Percentiles rank a stretch among this genome's conserved stretches.
Evolutionary conservation across 2,888 invertebrate species (phyloP).

Genomic region (Ichneumon xanthorius): DNA sequence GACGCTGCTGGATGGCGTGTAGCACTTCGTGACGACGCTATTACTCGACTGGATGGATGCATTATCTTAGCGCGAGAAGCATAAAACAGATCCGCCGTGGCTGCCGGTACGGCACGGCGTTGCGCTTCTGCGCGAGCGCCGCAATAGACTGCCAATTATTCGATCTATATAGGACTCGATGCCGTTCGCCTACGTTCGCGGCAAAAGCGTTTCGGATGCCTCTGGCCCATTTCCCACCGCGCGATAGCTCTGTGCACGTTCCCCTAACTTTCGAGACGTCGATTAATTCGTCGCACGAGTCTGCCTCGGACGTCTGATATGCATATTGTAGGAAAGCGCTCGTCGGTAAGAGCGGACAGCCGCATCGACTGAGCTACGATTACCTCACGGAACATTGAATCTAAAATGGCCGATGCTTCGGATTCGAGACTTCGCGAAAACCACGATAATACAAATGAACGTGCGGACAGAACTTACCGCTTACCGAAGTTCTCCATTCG

Average conservation of each 20-base stretch:
- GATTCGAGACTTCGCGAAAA: not conserved
- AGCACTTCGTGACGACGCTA: slow-evolving; percentile 73
- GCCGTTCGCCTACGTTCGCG: slow-evolving; percentile 11
- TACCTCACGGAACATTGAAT: not conserved
- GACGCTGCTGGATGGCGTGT: slow-evolving; percentile 68
- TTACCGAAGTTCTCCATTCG: not conserved
- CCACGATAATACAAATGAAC: not conserved
- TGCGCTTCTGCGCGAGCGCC: slow-evolving; percentile 41
- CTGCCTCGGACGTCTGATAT: slow-evolving; percentile 33
- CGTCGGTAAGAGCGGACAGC: not conserved
- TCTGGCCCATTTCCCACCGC: slow-evolving; percentile 53
- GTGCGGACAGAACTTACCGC: not conserved
- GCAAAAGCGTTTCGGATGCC: slow-evolving; percentile 26
- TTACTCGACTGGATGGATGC: slow-evolving; percentile 71
- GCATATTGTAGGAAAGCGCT: slow-evolving; percentile 28
- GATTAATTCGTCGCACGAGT: slow-evolving; percentile 55
- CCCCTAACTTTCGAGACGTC: slow-evolving; percentile 48
- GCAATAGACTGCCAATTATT: slow-evolving; percentile 65
- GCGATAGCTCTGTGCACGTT: not conserved
- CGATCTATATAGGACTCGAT: slow-evolving; percentile 50
- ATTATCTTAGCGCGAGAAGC: slow-evolving; percentile 68
- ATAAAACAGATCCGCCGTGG: slow-evolving; percentile 61
- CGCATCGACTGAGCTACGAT: not conserved
- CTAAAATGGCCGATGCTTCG: not conserved
- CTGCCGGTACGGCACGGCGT: slow-evolving; percentile 4